phyloP scores from a whole-genome alignment of 2,113 vertebrate species.

The Otolemur garnettii region DNA sequence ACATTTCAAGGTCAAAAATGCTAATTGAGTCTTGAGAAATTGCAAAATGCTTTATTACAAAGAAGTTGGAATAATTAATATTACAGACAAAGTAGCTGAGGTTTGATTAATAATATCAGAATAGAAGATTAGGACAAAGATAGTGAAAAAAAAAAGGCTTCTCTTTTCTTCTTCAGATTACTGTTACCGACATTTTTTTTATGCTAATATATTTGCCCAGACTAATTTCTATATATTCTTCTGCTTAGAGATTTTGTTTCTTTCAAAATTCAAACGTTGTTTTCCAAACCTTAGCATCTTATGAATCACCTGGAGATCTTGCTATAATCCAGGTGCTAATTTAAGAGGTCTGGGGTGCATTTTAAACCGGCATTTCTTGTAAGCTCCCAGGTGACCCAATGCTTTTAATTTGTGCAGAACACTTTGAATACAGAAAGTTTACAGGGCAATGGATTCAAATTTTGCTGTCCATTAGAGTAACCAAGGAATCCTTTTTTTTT shows the following conservation, averaged over 20 bases:
- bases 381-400: background rate
- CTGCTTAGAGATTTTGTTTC: background rate
- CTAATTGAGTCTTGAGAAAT: slow-evolving; percentile 38
- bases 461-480: background rate
- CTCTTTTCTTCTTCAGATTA: slow-evolving; percentile 32
- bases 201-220: background rate
- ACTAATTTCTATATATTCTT: slow-evolving; percentile 34
- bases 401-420: background rate
- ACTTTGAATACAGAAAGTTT: background rate
- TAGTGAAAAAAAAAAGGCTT: background rate
- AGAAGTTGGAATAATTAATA: slow-evolving; percentile 60
- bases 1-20: slow-evolving; percentile 76
- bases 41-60: slow-evolving; percentile 54
- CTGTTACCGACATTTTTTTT: background rate
- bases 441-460: background rate
- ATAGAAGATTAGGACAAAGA: slow-evolving; percentile 26
- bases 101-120: slow-evolving; percentile 59
- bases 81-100: slow-evolving; percentile 31
- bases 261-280: background rate
- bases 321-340: background rate
- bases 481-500: too few relatives aligned
- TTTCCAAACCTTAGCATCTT: slow-evolving; percentile 7
- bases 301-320: background rate
- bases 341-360: background rate
- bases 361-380: background rate